Conservation (phyloP, 2,888 invertebrate species). For the Conchocele bisecta region DNA sequence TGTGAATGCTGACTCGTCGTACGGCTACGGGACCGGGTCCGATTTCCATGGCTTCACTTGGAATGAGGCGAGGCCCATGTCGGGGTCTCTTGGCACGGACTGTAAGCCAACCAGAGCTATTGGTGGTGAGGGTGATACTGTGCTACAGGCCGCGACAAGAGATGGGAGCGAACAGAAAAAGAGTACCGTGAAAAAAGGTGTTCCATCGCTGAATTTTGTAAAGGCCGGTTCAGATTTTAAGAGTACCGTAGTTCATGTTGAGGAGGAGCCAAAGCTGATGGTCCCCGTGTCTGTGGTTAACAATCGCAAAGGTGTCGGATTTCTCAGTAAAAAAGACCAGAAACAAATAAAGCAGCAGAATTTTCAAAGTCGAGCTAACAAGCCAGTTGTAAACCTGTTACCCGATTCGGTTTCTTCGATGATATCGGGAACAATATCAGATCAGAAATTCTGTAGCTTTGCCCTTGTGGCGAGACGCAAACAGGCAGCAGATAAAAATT, state of each 20-base stretch:
- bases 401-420: neutral
- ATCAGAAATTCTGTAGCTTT: neutral
- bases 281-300: slow-evolving; percentile 5
- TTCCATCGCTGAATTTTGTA: slow-evolving; percentile 53
- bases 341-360: no score
- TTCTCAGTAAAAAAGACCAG: neutral
- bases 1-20: slow-evolving; percentile 13
- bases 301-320: slow-evolving; percentile 1
- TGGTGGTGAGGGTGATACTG: no score
- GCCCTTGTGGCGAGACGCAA: slow-evolving; percentile 26
- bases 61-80: no score
- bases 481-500: slow-evolving; percentile 37
- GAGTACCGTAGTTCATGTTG: slow-evolving; percentile 53
- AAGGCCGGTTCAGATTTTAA: slow-evolving; percentile 56
- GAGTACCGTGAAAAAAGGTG: no score
- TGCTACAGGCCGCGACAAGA: no score
- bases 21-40: slow-evolving; percentile 42
- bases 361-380: neutral
- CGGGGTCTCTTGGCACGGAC: no score
- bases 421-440: neutral
- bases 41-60: slow-evolving; percentile 28
- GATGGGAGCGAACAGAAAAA: no score
- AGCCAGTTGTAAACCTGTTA: neutral
- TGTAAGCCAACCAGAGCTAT: no score
- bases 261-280: neutral